Base-by-base conservation (phyloP, 2,113 vertebrate genomes). In the Sebastes schlegelii region DNA sequence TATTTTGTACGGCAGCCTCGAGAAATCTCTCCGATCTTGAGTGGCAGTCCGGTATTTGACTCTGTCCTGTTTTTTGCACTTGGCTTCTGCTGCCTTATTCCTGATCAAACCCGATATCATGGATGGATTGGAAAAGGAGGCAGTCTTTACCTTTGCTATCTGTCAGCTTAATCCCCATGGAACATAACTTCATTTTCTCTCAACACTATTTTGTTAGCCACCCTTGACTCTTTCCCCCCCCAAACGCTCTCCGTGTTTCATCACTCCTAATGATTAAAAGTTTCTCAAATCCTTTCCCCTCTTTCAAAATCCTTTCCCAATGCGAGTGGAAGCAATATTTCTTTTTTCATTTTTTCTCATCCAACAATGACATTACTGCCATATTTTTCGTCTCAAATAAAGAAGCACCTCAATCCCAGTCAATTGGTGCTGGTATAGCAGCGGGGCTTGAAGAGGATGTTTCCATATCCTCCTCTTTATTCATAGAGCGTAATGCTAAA, bases 151-250 rank as follows among this genome's bases (percentile, higher is more conserved):
- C 86, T 89, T 87, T 75, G 87, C 91, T 91, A 88, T 92, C 91
- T 92, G 88, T 89, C 88, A 81, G 87, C 80, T 82, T 91, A 90
- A 92, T 90, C 91, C 92, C 91, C 57, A 21, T 9, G 89, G 90
- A 92, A 87, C 91, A 90, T 82, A 89, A 86, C 86, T 92, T 92
- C 85, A 91, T 93, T 93, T 92, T 89, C 91, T 88, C 80, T 70
- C 77, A 77, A 84, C 90, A 77, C 65, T 90, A 88, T 90, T 93
- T 91, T 90, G 83, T 88, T 80, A 86, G 88, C 86, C 83, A 90
- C 89, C 89, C 90, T 77, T 90, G 89, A 91, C 91, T 85, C 77
- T 81, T 61, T 49, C 70, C 77, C 70, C 70, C 34, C 60, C 69
- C 52, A 67, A 76, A 90, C 23, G 8, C 80, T 84, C 60, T 64